phyloP scores from a whole-genome alignment of 2,888 invertebrate species.

The Onthophagus sagittarius region DNA sequence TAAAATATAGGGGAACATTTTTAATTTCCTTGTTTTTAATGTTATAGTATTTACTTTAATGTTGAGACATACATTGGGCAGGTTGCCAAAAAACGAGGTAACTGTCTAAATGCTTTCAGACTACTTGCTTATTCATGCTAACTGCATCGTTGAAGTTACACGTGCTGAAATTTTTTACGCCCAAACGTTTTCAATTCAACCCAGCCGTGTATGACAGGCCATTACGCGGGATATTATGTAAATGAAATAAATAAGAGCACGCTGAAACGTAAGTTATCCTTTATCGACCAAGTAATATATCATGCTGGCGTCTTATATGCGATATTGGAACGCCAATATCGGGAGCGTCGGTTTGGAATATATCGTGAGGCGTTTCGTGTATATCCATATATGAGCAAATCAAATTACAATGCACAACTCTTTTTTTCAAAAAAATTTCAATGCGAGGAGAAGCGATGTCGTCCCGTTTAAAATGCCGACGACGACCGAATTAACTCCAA shows the following conservation, averaged over 20 bases:
- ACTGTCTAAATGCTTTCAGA: background rate
- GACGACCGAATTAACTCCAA: background rate
- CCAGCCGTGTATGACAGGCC: background rate
- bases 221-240: background rate
- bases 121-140: background rate
- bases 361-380: background rate
- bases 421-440: background rate
- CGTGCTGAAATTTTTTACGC: background rate
- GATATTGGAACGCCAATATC: background rate
- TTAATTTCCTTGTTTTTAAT: background rate
- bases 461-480: background rate
- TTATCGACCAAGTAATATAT: background rate
- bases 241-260: background rate
- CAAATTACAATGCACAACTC: background rate
- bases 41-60: background rate
- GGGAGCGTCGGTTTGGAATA: background rate
- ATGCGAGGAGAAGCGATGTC: background rate
- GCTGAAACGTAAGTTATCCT: background rate
- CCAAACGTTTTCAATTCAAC: background rate
- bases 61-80: background rate
- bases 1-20: background rate
- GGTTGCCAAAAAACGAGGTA: background rate
- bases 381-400: background rate
- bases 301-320: background rate
- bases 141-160: background rate